These are phyloP conservation scores for Antechinus stuartii DNA, from an alignment of 2,113 vertebrate genomes.

Conservation along the genomic window DNA sequence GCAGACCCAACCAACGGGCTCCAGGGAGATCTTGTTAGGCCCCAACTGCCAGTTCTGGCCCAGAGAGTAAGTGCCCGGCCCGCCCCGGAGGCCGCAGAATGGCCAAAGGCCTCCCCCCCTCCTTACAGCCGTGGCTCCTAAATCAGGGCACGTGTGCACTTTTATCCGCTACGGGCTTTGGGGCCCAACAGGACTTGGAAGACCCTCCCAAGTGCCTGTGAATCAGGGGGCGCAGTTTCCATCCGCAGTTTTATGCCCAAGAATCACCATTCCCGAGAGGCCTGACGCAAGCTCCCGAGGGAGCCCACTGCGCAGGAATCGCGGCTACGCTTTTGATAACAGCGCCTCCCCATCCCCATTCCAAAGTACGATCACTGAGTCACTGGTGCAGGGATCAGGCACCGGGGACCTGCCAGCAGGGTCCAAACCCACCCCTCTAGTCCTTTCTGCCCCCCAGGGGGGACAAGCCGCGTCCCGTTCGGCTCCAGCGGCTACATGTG, in stretches of 20 bases:
- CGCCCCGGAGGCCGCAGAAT: not conserved
- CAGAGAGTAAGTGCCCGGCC: not conserved
- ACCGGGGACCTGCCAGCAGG: too few relatives aligned
- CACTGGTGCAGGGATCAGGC: too few relatives aligned
- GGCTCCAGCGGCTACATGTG: rapidly evolving
- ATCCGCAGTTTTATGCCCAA: not conserved
- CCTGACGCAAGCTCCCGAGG: not conserved
- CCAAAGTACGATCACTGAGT: too few relatives aligned
- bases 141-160: not conserved
- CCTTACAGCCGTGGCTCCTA: too few relatives aligned
- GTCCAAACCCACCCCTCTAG: not conserved
- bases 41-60: not conserved
- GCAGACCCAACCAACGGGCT: not conserved
- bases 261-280: not conserved
- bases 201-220: not conserved
- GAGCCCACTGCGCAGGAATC: too few relatives aligned
- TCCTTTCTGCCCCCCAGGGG: too few relatives aligned
- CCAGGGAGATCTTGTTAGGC: not conserved
- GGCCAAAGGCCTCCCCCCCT: not conserved
- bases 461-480: too few relatives aligned
- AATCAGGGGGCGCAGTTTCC: not conserved
- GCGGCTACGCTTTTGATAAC: too few relatives aligned
- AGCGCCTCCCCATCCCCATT: too few relatives aligned
- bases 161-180: not conserved
- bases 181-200: not conserved